phyloP scores from a whole-genome alignment of 1,140 invertebrate species.

The Zaprionus camerounensis region DNA sequence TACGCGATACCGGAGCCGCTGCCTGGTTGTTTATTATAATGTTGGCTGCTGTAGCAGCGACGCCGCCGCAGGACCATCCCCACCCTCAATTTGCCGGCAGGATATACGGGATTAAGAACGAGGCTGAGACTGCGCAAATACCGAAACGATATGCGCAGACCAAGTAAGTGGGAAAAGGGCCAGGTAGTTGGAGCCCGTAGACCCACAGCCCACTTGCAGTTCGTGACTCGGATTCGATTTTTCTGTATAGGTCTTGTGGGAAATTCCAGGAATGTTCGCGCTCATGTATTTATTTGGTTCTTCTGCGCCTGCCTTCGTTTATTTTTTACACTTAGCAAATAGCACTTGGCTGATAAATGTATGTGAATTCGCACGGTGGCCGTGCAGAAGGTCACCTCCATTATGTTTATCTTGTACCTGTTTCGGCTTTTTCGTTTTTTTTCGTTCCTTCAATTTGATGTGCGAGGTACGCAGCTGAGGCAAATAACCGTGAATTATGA shows the following conservation, averaged over 20 bases:
- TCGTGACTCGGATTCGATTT: constrained; percentile 72
- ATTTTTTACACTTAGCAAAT: constrained; percentile 20
- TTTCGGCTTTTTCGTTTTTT: constrained; percentile 37
- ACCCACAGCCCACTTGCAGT: constrained; percentile 8
- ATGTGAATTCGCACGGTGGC: constrained; percentile 14
- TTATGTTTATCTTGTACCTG: constrained; percentile 55
- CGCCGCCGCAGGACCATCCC: constrained; percentile 59
- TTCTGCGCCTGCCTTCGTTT: constrained; percentile 1
- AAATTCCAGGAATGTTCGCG: constrained; percentile 67
- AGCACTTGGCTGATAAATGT: constrained; percentile 18
- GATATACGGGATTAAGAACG: constrained; percentile 81
- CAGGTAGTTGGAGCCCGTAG: constrained; percentile 47
- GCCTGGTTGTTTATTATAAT: constrained; percentile 76
- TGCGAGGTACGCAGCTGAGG: constrained; percentile 48
- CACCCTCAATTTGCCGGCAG: constrained; percentile 9
- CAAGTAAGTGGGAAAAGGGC: constrained; percentile 36
- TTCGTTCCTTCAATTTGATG: constrained; percentile 29
- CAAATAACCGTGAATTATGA: constrained; percentile 72
- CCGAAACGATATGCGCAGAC: constrained; percentile 45
- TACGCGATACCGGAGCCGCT: constrained; percentile 61
- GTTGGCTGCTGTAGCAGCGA: constrained; percentile 63
- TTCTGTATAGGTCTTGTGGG: constrained; percentile 72
- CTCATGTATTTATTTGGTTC: constrained; percentile 51
- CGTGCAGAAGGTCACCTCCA: constrained; percentile 35
- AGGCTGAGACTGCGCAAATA: constrained; percentile 65